phyloP scores from a whole-genome alignment of 1,140 invertebrate genomes.

The Periplaneta americana region DNA sequence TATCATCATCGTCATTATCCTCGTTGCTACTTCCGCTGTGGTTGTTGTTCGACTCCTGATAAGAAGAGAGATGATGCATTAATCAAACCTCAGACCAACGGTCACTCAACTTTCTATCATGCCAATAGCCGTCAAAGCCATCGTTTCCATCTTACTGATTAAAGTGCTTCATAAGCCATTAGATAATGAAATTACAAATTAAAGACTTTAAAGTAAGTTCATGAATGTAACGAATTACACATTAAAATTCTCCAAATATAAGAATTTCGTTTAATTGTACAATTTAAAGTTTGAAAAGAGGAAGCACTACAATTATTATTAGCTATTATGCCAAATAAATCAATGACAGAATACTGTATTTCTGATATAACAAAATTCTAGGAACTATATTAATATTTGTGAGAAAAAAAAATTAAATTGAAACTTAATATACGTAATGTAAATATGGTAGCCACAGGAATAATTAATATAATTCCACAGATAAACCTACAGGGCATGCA shows the following conservation, averaged over 20 bases:
- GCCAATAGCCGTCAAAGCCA: neutral
- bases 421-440: neutral
- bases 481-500: neutral
- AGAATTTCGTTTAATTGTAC: too few relatives aligned
- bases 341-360: too few relatives aligned
- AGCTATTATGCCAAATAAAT: too few relatives aligned
- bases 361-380: too few relatives aligned
- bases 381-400: too few relatives aligned
- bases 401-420: too few relatives aligned
- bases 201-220: neutral
- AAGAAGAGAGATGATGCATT: neutral
- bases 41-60: neutral
- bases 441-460: too few relatives aligned
- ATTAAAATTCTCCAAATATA: neutral
- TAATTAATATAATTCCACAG: neutral
- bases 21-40: neutral
- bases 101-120: neutral
- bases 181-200: too few relatives aligned
- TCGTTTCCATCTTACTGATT: neutral
- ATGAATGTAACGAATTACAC: neutral
- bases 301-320: too few relatives aligned
- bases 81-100: neutral
- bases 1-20: neutral
- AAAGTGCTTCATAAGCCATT: too few relatives aligned
- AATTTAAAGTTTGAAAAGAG: too few relatives aligned